Percentiles rank a stretch among this genome's conserved stretches.
Evolutionary conservation across 2,113 vertebrate genomes (phyloP).

Genomic region (human (Homo sapiens)): GRCh38 chr17:40662501-40663000

Average conservation of each 20-base stretch:
- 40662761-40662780: slow-evolving; percentile 15
- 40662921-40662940: neutral
- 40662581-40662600: slow-evolving; percentile 9
- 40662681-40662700: neutral
- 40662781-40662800: slow-evolving; percentile 33
- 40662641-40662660: neutral
- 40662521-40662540: slow-evolving; percentile 8
- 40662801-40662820: slow-evolving; percentile 1
- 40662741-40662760: slow-evolving; percentile 5
- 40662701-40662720: slow-evolving; percentile 36
- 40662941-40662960: neutral
- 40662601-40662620: neutral
- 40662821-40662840: neutral
- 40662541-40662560: slow-evolving; percentile 36
- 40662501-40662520: neutral
- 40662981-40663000: neutral
- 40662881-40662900: neutral
- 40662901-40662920: slow-evolving; percentile 36
- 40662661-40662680: neutral
- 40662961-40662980: neutral
- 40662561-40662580: neutral
- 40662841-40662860: neutral
- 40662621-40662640: slow-evolving; percentile 32
- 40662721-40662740: neutral
- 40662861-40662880: slow-evolving; percentile 22